phyloP scores from a whole-genome alignment of 2,888 invertebrate genomes.

The Acleris sparsana region DNA sequence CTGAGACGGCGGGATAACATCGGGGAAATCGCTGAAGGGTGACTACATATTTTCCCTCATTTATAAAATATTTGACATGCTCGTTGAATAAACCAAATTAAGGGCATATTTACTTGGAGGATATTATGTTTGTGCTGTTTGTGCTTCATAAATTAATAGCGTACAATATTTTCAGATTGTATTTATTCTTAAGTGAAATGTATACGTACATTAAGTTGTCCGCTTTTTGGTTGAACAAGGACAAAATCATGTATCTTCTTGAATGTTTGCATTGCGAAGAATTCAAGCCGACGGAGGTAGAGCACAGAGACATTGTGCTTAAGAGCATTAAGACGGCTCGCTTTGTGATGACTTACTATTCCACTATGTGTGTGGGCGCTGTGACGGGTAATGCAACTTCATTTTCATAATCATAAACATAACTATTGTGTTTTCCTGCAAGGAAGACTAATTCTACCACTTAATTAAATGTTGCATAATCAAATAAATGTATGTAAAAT shows the following conservation, averaged over 20 bases:
- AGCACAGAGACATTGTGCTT: conserved; percentile 66
- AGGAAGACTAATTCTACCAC: too few species aligned
- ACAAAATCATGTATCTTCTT: conserved; percentile 67
- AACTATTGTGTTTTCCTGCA: too few species aligned
- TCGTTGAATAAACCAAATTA: conserved; percentile 45
- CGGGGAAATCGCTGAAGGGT: conserved; percentile 84
- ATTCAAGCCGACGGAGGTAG: conserved; percentile 68
- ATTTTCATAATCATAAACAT: too few species aligned
- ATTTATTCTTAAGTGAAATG: conserved; percentile 79
- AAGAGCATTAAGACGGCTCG: conserved; percentile 70
- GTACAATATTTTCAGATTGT: conserved; percentile 61
- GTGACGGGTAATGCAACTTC: conserved; percentile 62
- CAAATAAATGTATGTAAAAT: too few species aligned
- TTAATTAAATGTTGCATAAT: too few species aligned
- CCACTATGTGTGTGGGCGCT: conserved; percentile 75
- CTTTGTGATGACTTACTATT: conserved; percentile 73
- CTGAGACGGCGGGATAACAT: conserved; percentile 85
- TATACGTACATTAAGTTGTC: conserved; percentile 77
- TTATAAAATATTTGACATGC: conserved; percentile 47
- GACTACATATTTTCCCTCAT: conserved; percentile 44
- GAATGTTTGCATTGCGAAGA: conserved; percentile 68
- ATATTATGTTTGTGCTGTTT: conserved; percentile 13
- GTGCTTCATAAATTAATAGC: conserved; percentile 4
- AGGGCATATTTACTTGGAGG: conserved; percentile 6
- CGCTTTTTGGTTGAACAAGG: conserved; percentile 74